Conservation (phyloP, 2,888 invertebrate species). For the Caenorhabditis sp. region DNA sequence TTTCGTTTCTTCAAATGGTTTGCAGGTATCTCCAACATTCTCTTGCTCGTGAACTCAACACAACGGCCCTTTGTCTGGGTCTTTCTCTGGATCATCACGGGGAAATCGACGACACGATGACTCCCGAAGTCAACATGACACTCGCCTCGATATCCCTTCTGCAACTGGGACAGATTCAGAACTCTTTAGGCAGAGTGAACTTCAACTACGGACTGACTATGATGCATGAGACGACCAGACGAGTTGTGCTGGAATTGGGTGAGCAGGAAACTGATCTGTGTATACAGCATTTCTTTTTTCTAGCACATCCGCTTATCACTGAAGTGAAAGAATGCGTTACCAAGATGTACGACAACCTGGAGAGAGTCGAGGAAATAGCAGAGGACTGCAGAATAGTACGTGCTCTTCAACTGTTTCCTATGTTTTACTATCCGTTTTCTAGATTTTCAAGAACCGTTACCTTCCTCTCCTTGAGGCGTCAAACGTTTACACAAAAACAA, state of each 20-base stretch:
- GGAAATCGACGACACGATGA: slow-evolving; percentile 44
- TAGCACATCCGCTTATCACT: slow-evolving; percentile 58
- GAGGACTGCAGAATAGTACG: slow-evolving; percentile 60
- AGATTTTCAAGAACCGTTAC: slow-evolving; percentile 71
- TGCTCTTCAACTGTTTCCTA: too few relatives aligned
- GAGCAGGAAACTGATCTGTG: not conserved
- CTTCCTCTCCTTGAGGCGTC: slow-evolving; percentile 67
- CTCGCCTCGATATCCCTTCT: slow-evolving; percentile 55
- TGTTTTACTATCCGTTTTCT: too few relatives aligned
- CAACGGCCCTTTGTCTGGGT: slow-evolving; percentile 64
- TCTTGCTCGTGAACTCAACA: slow-evolving; percentile 65
- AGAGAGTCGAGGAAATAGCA: slow-evolving; percentile 57
- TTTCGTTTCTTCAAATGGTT: not conserved
- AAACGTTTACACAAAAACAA: slow-evolving; percentile 52
- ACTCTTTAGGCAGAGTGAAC: slow-evolving; percentile 41
- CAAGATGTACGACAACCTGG: slow-evolving; percentile 65
- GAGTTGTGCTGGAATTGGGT: slow-evolving; percentile 53
- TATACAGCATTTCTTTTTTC: not conserved
- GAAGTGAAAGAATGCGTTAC: slow-evolving; percentile 63
- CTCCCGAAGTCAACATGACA: slow-evolving; percentile 47
- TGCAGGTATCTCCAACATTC: slow-evolving; percentile 65
- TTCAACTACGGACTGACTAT: slow-evolving; percentile 64
- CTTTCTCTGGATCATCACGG: slow-evolving; percentile 57
- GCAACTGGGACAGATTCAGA: slow-evolving; percentile 63
- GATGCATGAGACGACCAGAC: slow-evolving; percentile 61